Evolutionary conservation across 2,797 vertebrate genomes (phyloP), one percentile per base, ranked within the genome.

Genomic region (Chromis chromis): DNA sequence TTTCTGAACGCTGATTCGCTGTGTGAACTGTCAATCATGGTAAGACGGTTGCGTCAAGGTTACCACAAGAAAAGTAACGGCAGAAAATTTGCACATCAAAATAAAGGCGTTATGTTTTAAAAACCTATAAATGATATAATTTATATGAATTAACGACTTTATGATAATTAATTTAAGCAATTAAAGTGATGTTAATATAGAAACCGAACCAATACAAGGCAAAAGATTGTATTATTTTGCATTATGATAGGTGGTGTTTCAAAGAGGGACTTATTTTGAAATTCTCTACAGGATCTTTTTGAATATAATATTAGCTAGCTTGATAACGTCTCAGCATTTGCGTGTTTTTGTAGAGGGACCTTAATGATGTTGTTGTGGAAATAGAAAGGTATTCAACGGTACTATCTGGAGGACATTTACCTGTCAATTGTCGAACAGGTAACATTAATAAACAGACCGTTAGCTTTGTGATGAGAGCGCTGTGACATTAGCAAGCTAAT

Each of bases 281-380:
- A 79, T 0, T 0, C 0, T 0, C 0, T 0, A 3, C 52, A 58
- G 81, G 85, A 83, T 58, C 0, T 25, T 0, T 0, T 0, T 13
- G 1, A 3, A 22, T 6, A 1, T 2, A 9, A 52, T 0, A 1
- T n/a, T 4, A 4, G 9, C 9, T 24, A 48, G 2, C 60, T 58
- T 16, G 52, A 79, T 65, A 9, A 2, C 21, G 0, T 4, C 6
- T 1, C 4, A 4, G 4, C 1, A 0, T 27, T 13, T 4, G 42
- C 65, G 42, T 13, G 36, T 60, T 78, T 48, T 65, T 56, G 70
- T 79, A 74, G 82, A 86, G 79, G 79, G 78, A 13, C 3, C 31
- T 22, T 24, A n/a, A 68, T 3, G 70, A 49, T 75, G 67, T 33
- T 5, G 36, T 24, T 7, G 4, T 16, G 2, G 24, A 63, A 63